These are phyloP conservation scores for Chironomus striatipennis DNA, from an alignment of 1,140 invertebrate genomes.

Conservation along the genomic window DNA sequence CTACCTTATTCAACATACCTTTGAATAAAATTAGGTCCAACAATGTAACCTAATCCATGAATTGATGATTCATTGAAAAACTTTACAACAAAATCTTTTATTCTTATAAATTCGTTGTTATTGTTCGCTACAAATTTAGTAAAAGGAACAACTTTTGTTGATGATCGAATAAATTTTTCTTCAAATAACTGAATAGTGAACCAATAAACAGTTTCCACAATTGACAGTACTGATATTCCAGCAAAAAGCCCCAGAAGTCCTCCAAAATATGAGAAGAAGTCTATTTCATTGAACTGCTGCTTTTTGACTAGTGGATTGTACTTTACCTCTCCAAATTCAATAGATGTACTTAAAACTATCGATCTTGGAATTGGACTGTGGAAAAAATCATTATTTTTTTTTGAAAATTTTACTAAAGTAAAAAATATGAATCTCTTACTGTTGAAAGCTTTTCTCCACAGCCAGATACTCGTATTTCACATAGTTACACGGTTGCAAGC, in stretches of 20 bases:
- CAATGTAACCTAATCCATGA: neutral
- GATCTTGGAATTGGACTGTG: neutral
- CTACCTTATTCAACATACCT: no score
- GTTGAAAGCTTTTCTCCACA: neutral
- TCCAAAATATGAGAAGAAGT: constrained; percentile 49
- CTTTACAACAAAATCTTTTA: neutral
- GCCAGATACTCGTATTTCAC: neutral
- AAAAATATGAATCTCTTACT: neutral
- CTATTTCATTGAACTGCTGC: constrained; percentile 28
- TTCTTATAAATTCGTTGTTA: neutral
- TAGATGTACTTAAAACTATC: neutral
- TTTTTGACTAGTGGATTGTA: neutral
- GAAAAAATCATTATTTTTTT: no score
- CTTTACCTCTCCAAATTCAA: neutral
- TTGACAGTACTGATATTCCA: constrained; percentile 48
- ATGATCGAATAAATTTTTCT: neutral
- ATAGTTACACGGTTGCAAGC: neutral
- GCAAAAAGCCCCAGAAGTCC: constrained; percentile 49
- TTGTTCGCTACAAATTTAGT: neutral
- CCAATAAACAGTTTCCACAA: constrained; percentile 46
- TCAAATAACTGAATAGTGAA: neutral
- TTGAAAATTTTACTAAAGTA: neutral
- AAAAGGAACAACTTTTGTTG: neutral
- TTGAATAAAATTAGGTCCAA: neutral
- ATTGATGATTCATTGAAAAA: neutral